These are phyloP conservation scores for Philereme transversata DNA, from an alignment of 2,888 invertebrate genomes.

Conservation along the genomic window DNA sequence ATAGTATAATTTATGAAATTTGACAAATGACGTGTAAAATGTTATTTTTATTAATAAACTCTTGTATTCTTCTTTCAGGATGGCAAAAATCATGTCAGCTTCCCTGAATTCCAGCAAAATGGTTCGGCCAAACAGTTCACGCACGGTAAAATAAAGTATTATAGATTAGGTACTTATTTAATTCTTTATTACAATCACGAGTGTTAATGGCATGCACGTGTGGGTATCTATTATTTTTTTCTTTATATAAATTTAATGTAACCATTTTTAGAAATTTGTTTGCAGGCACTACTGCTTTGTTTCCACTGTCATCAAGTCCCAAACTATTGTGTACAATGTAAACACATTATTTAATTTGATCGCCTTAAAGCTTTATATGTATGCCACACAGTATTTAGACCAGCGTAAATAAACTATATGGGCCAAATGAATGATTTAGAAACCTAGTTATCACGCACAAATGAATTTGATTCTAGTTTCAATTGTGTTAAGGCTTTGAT, in stretches of 20 bases:
- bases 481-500: slow-evolving; percentile 23
- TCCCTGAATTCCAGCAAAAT: slow-evolving; percentile 95
- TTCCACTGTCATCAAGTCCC: slow-evolving; percentile 43
- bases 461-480: slow-evolving; percentile 26
- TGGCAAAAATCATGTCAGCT: slow-evolving; percentile 94
- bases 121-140: slow-evolving; percentile 94
- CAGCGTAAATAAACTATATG: slow-evolving; percentile 24
- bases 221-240: slow-evolving; percentile 66
- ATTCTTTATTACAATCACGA: slow-evolving; percentile 78
- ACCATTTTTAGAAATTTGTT: slow-evolving; percentile 52
- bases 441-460: slow-evolving; percentile 25
- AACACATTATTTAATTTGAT: slow-evolving; percentile 33
- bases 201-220: slow-evolving; percentile 83
- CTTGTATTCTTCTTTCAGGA: slow-evolving; percentile 88
- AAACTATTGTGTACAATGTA: slow-evolving; percentile 29
- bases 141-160: slow-evolving; percentile 91
- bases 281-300: slow-evolving; percentile 63
- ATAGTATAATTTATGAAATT: no score
- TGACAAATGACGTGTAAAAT: no score
- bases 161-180: slow-evolving; percentile 86
- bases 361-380: slow-evolving; percentile 33
- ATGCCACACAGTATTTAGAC: slow-evolving; percentile 32
- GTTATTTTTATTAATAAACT: no score
- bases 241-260: slow-evolving; percentile 43
- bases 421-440: slow-evolving; percentile 25